These are phyloP conservation scores for Mastomys coucha DNA, from an alignment of 2,113 vertebrate genomes.

Conservation along the genomic window DNA sequence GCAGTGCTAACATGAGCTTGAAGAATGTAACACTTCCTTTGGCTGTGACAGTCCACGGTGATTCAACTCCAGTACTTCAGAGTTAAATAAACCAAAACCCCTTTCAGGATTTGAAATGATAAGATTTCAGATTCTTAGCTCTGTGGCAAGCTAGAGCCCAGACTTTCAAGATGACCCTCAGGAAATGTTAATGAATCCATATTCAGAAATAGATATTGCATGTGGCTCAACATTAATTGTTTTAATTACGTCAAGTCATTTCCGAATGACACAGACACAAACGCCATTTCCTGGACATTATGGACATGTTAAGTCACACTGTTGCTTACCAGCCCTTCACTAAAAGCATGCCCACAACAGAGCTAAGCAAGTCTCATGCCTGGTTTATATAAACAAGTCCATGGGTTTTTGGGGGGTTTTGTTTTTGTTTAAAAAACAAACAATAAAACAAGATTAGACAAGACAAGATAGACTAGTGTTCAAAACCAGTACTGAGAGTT, in stretches of 20 bases:
- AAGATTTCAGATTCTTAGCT: conserved; percentile 13
- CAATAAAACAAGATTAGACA: background rate
- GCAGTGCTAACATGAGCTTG: background rate
- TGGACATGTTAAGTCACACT: conserved; percentile 6
- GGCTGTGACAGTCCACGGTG: background rate
- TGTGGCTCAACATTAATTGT: conserved; percentile 68
- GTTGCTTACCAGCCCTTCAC: conserved; percentile 27
- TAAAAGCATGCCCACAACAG: background rate
- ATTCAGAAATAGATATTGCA: conserved; percentile 72
- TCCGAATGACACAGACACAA: conserved; percentile 74
- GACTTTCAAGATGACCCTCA: conserved; percentile 73
- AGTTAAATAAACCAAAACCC: conserved; percentile 15
- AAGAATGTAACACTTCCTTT: background rate
- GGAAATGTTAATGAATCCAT: conserved; percentile 70
- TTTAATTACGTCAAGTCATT: conserved; percentile 74
- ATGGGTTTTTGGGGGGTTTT: background rate
- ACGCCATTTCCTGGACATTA: conserved; percentile 76
- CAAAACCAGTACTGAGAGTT: background rate
- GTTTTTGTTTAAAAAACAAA: background rate
- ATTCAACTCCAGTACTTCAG: background rate
- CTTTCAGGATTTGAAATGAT: conserved; percentile 43
- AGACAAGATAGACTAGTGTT: background rate
- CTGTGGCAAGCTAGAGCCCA: conserved; percentile 5
- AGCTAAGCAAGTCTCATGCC: background rate
- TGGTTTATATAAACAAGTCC: background rate